These are phyloP conservation scores for Catocala nupta DNA, from an alignment of 2,888 invertebrate genomes.

Conservation along the genomic window DNA sequence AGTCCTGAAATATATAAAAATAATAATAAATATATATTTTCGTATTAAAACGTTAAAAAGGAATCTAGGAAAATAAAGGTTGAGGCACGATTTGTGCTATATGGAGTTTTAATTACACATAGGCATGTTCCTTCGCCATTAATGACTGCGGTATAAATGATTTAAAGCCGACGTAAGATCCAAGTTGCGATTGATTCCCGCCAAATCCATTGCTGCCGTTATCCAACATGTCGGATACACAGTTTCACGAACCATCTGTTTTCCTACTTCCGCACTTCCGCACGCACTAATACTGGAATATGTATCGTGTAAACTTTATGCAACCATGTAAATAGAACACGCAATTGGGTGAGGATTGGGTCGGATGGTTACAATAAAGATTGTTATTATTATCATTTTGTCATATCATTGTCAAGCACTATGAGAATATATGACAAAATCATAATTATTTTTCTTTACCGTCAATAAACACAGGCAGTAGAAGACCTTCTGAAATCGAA, in stretches of 20 bases:
- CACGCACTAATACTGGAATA: slow-evolving; percentile 54
- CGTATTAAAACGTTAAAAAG: too few species aligned
- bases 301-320: slow-evolving; percentile 53
- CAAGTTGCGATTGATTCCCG: slow-evolving; percentile 25
- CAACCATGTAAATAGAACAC: slow-evolving; percentile 69
- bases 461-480: too few species aligned
- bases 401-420: too few species aligned
- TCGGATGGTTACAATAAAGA: too few species aligned
- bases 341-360: slow-evolving; percentile 53
- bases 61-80: too few species aligned
- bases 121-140: slow-evolving; percentile 13
- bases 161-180: slow-evolving; percentile 16
- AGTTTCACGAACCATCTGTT: slow-evolving; percentile 33
- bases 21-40: background rate
- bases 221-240: slow-evolving; percentile 50
- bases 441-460: too few species aligned
- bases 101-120: slow-evolving; percentile 6
- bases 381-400: too few species aligned
- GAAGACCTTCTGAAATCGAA: too few species aligned
- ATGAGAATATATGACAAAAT: too few species aligned
- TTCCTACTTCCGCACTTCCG: slow-evolving; percentile 78
- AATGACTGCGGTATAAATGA: slow-evolving; percentile 10
- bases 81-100: background rate
- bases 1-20: background rate
- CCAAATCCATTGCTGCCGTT: slow-evolving; percentile 41